phyloP scores from a whole-genome alignment of 2,797 vertebrate genomes.

The Pogonophryne albipinna region DNA sequence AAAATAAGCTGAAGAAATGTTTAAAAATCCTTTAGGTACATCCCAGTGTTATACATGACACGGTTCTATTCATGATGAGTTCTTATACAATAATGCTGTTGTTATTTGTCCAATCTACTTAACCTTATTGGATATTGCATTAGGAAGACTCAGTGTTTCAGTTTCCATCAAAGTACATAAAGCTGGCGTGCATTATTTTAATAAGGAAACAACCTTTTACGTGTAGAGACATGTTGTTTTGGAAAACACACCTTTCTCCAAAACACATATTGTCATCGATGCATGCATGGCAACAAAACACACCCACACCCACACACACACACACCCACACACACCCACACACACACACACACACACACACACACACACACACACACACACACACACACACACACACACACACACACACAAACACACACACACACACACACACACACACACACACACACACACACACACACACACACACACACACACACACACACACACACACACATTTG shows the following conservation, averaged over 20 bases:
- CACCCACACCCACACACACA: neutral
- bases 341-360: too few relatives aligned
- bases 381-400: neutral
- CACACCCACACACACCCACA: neutral
- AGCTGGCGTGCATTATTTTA: neutral
- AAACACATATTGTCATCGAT: constrained; percentile 14
- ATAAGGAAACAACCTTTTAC: too few relatives aligned
- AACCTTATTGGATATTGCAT: neutral
- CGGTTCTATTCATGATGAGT: neutral
- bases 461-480: too few relatives aligned
- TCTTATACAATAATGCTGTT: too few relatives aligned
- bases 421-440: neutral
- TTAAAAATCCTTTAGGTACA: too few relatives aligned
- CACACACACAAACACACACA: constrained; percentile 1
- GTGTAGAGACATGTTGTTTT: constrained; percentile 10
- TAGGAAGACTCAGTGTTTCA: neutral
- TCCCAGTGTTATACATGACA: neutral
- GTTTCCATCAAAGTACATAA: neutral
- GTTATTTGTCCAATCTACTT: neutral
- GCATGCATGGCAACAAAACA: constrained; percentile 7
- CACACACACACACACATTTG: neutral
- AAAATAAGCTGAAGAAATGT: neutral
- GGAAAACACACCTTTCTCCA: constrained; percentile 16
- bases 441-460: too few relatives aligned
- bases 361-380: too few relatives aligned